A percentile compares a stretch with the other conserved stretches of the same genome.
These are phyloP conservation scores for Pachyuromys duprasi DNA, from an alignment of 2,797 vertebrate genomes.

Conservation along the genomic window DNA sequence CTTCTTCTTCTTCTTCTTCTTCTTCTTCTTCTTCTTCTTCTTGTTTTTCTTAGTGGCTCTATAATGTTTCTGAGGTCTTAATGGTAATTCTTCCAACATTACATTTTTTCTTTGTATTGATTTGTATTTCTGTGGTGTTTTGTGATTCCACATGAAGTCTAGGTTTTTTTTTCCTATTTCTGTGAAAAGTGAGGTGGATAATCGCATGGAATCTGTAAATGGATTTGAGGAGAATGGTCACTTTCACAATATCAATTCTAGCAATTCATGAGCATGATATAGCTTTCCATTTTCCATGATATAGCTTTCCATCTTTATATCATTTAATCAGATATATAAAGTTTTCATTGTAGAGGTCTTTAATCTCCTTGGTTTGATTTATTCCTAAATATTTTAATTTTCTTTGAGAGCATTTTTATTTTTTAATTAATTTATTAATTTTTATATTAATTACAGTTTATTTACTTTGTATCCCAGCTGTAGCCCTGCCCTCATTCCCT, in stretches of 20 bases:
- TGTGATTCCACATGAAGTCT: not conserved
- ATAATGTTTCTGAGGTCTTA: not conserved
- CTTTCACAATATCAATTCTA: not conserved
- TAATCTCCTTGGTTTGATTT: not conserved
- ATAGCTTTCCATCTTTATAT: too few species aligned
- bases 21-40: accelerated
- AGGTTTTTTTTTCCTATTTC: not conserved
- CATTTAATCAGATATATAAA: not conserved
- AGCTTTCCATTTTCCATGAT: not conserved
- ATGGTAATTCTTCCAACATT: not conserved
- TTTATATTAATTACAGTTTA: too few species aligned
- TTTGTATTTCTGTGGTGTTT: not conserved
- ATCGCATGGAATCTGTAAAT: not conserved
- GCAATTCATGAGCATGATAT: not conserved
- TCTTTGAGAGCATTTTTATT: too few species aligned
- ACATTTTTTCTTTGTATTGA: not conserved
- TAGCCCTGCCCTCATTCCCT: too few species aligned
- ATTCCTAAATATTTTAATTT: not conserved
- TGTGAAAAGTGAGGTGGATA: not conserved
- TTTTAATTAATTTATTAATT: too few species aligned
- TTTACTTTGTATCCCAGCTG: too few species aligned
- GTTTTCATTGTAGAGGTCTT: not conserved
- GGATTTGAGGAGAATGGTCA: not conserved
- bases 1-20: not conserved
- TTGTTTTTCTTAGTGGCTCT: not conserved